A percentile compares a stretch with the other conserved stretches of the same genome.
Evolutionary conservation across 30 jellyfish, hydroid and myxozoan genomes (phyloP).

Genomic region (Hydractinia echinata): DNA sequence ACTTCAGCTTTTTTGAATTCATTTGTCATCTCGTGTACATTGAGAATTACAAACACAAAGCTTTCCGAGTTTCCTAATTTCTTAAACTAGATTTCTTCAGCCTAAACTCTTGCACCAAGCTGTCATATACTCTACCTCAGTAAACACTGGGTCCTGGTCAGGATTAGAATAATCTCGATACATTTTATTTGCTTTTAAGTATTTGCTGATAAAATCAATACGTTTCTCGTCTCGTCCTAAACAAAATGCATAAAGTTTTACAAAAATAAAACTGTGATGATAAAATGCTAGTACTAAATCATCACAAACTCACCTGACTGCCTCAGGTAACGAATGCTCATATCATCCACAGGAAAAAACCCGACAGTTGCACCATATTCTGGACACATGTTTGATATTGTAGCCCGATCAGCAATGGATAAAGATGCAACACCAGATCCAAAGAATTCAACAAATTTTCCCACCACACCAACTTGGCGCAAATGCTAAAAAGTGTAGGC

Average conservation of each 20-base stretch:
- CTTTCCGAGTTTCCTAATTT: no score
- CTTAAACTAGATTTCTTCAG: no score
- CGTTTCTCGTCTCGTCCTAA: conserved; percentile 62
- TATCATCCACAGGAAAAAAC: conserved; percentile 86
- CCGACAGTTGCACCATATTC: conserved; percentile 99
- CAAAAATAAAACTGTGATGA: neutral
- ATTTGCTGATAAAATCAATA: conserved; percentile 41
- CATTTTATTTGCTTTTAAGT: conserved; percentile 54
- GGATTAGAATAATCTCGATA: conserved; percentile 64
- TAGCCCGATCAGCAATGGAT: conserved; percentile 94
- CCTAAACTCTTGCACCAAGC: no score
- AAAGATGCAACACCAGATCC: conserved; percentile 84
- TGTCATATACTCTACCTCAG: conserved; percentile 42
- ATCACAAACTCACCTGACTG: conserved; percentile 57
- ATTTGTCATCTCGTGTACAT: no score
- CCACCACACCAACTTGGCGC: conserved; percentile 98
- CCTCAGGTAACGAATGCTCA: conserved; percentile 56
- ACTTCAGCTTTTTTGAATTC: no score
- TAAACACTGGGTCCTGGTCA: conserved; percentile 66
- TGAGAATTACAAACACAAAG: no score
- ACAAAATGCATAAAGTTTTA: conserved; percentile 14
- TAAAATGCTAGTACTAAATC: neutral
- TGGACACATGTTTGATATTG: conserved; percentile 97
- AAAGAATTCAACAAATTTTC: conserved; percentile 92
- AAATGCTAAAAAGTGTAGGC: conserved; percentile 51